A percentile compares a stretch with the other conserved stretches of the same genome.
Evolutionary conservation across 92 coral and sea anemone species (phyloP).

Genomic region (Siderastrea radians): DNA sequence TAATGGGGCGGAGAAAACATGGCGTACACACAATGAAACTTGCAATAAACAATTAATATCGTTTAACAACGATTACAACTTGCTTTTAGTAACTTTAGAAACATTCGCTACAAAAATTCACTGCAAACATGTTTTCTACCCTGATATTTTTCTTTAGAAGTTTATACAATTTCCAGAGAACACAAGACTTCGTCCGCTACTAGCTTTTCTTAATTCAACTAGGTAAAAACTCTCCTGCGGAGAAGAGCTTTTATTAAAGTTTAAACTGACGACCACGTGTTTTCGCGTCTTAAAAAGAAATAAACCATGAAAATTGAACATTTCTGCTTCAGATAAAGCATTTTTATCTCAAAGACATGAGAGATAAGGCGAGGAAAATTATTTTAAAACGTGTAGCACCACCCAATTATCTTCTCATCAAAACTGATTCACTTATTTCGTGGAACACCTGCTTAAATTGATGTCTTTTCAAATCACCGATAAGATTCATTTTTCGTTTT

Average conservation of each 20-base stretch:
- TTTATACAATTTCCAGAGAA: neutral
- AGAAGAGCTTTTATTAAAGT: neutral
- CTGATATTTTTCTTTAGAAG: neutral
- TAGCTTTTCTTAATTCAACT: neutral
- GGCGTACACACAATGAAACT: neutral
- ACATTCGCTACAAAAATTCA: neutral
- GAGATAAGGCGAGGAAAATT: neutral
- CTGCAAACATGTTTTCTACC: neutral
- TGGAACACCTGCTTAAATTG: slow-evolving; percentile 18
- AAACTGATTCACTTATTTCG: neutral
- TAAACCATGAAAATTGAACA: neutral
- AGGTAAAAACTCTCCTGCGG: slow-evolving; percentile 13
- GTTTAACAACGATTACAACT: slow-evolving; percentile 23
- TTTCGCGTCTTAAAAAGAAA: neutral
- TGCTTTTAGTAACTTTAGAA: slow-evolving; percentile 9
- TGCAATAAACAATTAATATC: slow-evolving; percentile 4
- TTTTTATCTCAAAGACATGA: neutral
- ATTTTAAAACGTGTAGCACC: neutral
- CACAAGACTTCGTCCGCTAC: neutral
- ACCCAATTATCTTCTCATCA: neutral
- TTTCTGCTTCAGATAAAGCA: neutral
- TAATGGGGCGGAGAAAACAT: slow-evolving; percentile 34
- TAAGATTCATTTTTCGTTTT: neutral
- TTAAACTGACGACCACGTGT: neutral
- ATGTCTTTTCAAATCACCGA: neutral